phyloP scores from a whole-genome alignment of 1,140 invertebrate genomes.

The Papilio xuthus region DNA sequence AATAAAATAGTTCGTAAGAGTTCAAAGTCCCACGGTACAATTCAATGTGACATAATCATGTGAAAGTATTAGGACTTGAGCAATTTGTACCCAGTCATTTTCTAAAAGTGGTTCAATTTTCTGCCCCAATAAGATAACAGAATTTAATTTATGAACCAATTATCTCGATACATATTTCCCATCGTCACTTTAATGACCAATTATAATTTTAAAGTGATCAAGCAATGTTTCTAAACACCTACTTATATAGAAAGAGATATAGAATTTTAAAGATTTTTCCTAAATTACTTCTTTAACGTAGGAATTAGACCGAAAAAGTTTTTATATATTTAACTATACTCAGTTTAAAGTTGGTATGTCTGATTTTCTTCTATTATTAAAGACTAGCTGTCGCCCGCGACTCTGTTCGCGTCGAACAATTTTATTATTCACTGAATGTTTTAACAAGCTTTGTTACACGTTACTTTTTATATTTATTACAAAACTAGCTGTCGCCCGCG shows the following conservation, averaged over 20 bases:
- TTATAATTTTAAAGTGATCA: conserved; percentile 31
- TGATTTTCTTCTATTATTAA: no score
- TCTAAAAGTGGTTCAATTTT: conserved; percentile 31
- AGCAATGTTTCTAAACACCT: conserved; percentile 5
- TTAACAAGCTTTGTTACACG: conserved; percentile 43
- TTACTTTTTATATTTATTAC: conserved; percentile 48
- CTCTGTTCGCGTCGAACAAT: no score
- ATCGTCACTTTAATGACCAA: conserved; percentile 26
- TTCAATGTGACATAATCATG: conserved; percentile 27
- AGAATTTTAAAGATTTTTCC: background rate
- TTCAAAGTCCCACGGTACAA: conserved; percentile 18
- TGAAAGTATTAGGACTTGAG: conserved; percentile 33
- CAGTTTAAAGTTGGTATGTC: no score
- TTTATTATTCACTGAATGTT: conserved; percentile 73
- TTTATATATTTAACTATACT: no score
- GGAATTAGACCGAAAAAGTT: background rate
- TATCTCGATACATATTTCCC: conserved; percentile 33
- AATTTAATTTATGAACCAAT: conserved; percentile 27
- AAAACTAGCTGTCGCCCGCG: no score
- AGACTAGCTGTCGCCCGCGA: no score
- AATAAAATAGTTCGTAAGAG: background rate
- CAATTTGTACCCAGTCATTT: conserved; percentile 28
- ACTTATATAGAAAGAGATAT: background rate
- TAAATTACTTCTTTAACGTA: background rate
- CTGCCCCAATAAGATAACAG: conserved; percentile 24